A percentile compares a stretch with the other conserved stretches of the same genome.
These are phyloP conservation scores for Spongilla lacustris DNA, from an alignment of 37 sponge, comb jelly and placozoan species.

Conservation along the genomic window DNA sequence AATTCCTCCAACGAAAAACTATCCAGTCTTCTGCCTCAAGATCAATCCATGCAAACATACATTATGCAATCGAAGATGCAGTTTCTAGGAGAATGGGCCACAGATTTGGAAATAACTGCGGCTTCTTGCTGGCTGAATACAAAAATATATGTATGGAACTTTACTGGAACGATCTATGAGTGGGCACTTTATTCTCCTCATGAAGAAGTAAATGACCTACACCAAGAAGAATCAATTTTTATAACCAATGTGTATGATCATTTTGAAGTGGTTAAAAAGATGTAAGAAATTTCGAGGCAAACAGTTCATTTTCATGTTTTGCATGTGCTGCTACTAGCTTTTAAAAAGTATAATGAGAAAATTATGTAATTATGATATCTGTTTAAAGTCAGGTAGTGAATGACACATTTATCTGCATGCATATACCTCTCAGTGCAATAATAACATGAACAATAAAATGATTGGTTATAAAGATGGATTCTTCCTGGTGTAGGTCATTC, in stretches of 20 bases:
- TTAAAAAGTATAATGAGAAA: background rate
- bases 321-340: background rate
- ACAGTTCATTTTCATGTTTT: conserved; percentile 1
- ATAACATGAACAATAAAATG: conserved; percentile 1
- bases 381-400: background rate
- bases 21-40: background rate
- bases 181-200: background rate
- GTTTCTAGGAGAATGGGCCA: background rate
- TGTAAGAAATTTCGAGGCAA: background rate
- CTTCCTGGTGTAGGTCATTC: too few species aligned
- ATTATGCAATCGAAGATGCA: background rate
- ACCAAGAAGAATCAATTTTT: background rate
- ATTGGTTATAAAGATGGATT: too few species aligned
- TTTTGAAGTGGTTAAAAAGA: background rate
- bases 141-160: background rate
- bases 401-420: background rate
- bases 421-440: background rate
- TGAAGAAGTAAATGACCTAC: conserved; percentile 1
- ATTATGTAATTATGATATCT: background rate
- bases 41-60: background rate
- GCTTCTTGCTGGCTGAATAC: background rate
- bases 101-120: background rate
- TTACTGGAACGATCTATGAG: background rate
- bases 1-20: background rate
- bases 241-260: background rate